Evolutionary conservation across 2,113 vertebrate genomes (phyloP).

Genomic region (Abramis brama): DNA sequence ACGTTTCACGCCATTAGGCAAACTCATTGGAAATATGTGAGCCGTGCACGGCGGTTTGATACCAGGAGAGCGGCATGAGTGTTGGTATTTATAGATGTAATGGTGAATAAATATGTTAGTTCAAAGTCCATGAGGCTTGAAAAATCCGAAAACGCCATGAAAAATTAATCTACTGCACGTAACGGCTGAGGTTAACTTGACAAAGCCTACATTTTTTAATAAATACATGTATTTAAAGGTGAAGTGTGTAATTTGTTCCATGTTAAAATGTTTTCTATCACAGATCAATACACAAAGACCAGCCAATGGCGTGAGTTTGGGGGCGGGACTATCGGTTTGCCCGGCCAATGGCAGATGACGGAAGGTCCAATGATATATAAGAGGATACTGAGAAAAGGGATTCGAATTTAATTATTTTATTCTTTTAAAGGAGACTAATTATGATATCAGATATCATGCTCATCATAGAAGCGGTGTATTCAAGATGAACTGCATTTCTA

Average conservation of each 20-base stretch:
- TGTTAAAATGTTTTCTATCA: background rate
- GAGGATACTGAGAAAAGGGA: background rate
- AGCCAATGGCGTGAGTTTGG: background rate
- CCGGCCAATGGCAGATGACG: background rate
- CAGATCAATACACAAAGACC: background rate
- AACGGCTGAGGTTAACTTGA: background rate
- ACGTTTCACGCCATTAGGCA: constrained; percentile 52
- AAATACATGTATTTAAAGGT: background rate
- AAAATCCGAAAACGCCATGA: background rate
- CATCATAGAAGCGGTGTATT: background rate
- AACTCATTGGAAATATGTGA: constrained; percentile 57
- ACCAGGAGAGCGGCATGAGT: constrained; percentile 18
- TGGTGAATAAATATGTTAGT: constrained; percentile 48
- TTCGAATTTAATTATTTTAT: background rate
- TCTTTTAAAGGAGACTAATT: background rate
- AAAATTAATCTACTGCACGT: background rate
- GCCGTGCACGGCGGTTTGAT: constrained; percentile 38
- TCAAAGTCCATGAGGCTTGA: constrained; percentile 35
- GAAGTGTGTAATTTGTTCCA: background rate
- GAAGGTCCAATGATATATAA: background rate
- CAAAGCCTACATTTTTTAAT: background rate
- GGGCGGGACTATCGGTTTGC: background rate
- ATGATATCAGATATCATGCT: background rate
- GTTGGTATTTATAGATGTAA: constrained; percentile 43
- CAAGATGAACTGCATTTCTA: background rate